Evolutionary conservation across 2,113 vertebrate genomes (phyloP).

Genomic region (Kobus ellipsiprymnus): DNA sequence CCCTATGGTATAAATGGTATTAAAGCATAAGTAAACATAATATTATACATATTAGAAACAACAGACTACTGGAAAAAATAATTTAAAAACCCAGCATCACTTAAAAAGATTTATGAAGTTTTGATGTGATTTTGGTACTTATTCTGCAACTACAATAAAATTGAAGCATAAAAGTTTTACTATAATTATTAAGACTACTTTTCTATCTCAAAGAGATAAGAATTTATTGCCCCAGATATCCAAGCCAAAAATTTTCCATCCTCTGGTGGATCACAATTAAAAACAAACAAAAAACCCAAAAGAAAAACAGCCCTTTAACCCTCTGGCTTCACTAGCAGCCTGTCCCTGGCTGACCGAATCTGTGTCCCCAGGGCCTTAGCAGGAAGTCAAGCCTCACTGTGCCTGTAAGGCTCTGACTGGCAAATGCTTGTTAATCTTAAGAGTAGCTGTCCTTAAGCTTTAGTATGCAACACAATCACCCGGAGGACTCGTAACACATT

Average conservation of each 20-base stretch:
- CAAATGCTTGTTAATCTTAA: not conserved
- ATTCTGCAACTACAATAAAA: conserved; percentile 8
- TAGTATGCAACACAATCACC: not conserved
- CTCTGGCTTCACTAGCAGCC: not conserved
- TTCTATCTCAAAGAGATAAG: conserved; percentile 34
- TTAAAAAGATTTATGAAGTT: not conserved
- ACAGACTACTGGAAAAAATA: not conserved
- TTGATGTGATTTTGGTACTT: not conserved
- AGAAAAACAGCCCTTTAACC: conserved; percentile 20
- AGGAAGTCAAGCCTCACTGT: conserved; percentile 33
- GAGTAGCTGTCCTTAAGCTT: not conserved
- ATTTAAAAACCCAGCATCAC: not conserved
- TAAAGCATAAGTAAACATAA: not conserved
- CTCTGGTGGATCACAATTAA: conserved; percentile 10
- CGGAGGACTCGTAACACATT: not conserved
- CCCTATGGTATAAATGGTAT: not conserved
- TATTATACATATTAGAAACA: conserved; percentile 13
- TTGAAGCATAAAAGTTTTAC: conserved; percentile 13
- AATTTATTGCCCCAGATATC: not conserved
- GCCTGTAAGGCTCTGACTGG: not conserved
- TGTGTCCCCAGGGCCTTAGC: conserved; percentile 7
- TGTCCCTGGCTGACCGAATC: not conserved
- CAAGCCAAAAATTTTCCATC: conserved; percentile 38
- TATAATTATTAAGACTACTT: conserved; percentile 29
- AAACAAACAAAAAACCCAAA: conserved; percentile 34